Evolutionary conservation across 2,888 invertebrate species (phyloP), one percentile per base, ranked within the genome.

Genomic region (Dione vanillae): DNA sequence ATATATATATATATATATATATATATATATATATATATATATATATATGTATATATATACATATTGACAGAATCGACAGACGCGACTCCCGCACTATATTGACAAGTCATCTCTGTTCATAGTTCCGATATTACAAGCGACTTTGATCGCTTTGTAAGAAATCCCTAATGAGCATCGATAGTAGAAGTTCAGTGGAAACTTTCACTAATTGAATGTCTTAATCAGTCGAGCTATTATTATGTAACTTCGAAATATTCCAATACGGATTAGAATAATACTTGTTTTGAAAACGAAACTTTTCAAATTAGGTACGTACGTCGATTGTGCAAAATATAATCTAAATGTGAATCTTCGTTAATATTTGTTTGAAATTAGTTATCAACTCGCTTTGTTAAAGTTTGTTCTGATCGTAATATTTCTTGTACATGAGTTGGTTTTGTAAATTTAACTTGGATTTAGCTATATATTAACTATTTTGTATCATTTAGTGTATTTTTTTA

Each of bases 161-260:
- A 68, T 71, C 71, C 72, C 74, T 82, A 81, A 83, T 80, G 80
- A 78, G 78, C 75, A 72, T 65, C 78, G 76, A 81, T 79, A 78
- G 75, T 78, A 74, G 71, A 78, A 80, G 76, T 80, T 78, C 76
- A 73, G 74, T 74, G 65, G 73, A 74, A 77, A 76, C 75, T 78
- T 77, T 76, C 75, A 77, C 75, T 74, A 74, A 77, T 79, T 77
- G 75, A 71, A 70, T 64, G 67, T 74, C 76, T 77, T 77, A 64
- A 69, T 70, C 66, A 70, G 52, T 66, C 52, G 37, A 20, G 61
- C 69, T 74, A 67, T 74, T 74, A 67, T 74, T 72, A 74, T 72
- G 61, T 65, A 62, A 74, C 67, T 74, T 74, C 16, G 59, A 69
- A 66, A 67, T 45, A 72, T 74, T 74, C 67, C 68, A 70, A 72